phyloP scores from a whole-genome alignment of 2,888 invertebrate genomes.

The Caprella mutica region DNA sequence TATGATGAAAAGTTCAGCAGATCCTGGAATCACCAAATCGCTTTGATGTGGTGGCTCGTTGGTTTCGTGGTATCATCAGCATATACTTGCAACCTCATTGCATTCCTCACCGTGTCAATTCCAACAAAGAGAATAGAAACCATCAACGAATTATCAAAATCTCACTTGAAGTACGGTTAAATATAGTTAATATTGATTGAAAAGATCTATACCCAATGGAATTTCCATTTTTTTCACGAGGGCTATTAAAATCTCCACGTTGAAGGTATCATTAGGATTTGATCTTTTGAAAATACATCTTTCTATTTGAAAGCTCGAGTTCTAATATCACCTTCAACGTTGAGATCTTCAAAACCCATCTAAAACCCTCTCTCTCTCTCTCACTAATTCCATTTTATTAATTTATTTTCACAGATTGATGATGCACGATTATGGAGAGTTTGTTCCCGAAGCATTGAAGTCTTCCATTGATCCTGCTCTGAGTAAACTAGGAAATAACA shows the following conservation, averaged over 20 bases:
- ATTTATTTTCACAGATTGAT: slow-evolving; percentile 1
- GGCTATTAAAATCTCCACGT: no score
- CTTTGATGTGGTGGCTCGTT: slow-evolving; percentile 17
- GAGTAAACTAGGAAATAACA: slow-evolving; percentile 13
- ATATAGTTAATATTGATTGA: no score
- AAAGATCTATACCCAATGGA: no score
- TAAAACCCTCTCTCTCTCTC: no score
- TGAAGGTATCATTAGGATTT: no score
- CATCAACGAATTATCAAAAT: slow-evolving; percentile 13
- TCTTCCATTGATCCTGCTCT: slow-evolving; percentile 9
- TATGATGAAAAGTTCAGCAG: background rate
- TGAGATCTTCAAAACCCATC: no score
- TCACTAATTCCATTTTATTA: no score
- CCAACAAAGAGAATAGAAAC: slow-evolving; percentile 21
- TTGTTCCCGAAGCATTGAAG: slow-evolving; percentile 18
- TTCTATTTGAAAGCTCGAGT: no score
- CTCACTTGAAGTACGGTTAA: slow-evolving; percentile 17
- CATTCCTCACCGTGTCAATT: slow-evolving; percentile 21
- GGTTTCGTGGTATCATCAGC: slow-evolving; percentile 15
- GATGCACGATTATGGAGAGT: slow-evolving; percentile 29
- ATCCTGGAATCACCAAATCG: slow-evolving; percentile 12
- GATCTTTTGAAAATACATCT: no score
- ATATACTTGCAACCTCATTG: slow-evolving; percentile 24
- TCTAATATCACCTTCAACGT: no score
- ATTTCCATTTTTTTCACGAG: no score